Base-by-base conservation (phyloP, 2,888 invertebrate species). In the Crocallis elinguaria region DNA sequence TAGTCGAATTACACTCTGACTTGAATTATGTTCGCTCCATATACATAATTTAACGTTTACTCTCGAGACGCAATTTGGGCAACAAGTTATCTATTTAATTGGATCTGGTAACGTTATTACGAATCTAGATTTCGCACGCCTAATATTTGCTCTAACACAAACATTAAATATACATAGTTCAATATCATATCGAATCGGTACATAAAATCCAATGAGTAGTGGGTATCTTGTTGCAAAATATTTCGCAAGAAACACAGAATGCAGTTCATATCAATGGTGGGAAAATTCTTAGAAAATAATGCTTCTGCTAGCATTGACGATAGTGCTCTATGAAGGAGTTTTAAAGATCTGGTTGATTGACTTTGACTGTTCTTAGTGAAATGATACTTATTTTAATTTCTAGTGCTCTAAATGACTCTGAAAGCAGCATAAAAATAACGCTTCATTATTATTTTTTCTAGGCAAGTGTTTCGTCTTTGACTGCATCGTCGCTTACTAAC, bases 251-350 rank as follows among this genome's bases (percentile, higher is more conserved):
- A 32, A 33, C 8, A 13, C 14, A 37, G 21, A 33, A 14, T 49
- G 35, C 35, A 29, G 39, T 49, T 53, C 17, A 23, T 30, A 45
- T 44, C 35, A 42, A 39, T 46, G 35, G 56, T 58, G 58, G 36
- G 61, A 58, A 51, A 42, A 39, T 39, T 37, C 48, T 25, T 49
- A 32, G 44, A 52, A 61, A 56, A 51, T 46, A 45, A 44, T 21
- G 5, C 38, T 44, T 35, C 39, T 41, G 13, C 12, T n/a, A n/a
- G n/a, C n/a, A n/a, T n/a, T n/a, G n/a, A n/a, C n/a, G n/a, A n/a
- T n/a, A n/a, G n/a, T n/a, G n/a, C n/a, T n/a, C n/a, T n/a, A n/a
- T n/a, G n/a, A n/a, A n/a, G n/a, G n/a, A n/a, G n/a, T n/a, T 38
- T 48, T 21, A 4, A n/a, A 39, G 33, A 25, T n/a, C n/a, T n/a